Evolutionary conservation across 2,888 invertebrate genomes (phyloP).

Genomic region (Leptinotarsa juncta): DNA sequence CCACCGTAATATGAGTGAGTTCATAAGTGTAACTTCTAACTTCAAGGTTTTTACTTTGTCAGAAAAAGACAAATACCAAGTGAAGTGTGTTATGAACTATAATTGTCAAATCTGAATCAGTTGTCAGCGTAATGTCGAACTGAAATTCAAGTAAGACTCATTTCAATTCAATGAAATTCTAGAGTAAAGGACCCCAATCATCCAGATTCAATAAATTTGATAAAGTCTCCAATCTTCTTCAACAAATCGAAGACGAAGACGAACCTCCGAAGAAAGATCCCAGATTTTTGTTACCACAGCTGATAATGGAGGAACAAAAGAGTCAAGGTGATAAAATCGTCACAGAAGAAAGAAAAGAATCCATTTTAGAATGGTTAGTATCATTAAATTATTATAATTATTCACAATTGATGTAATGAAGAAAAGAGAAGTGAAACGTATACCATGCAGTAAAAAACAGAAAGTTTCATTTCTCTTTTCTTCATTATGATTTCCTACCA

Average conservation of each 20-base stretch:
- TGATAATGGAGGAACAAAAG: conserved; percentile 38
- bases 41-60: too few species aligned
- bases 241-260: conserved; percentile 40
- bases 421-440: too few species aligned
- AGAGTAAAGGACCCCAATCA: conserved; percentile 28
- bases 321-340: conserved; percentile 25
- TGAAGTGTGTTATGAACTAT: too few species aligned
- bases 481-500: too few species aligned
- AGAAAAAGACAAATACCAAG: too few species aligned
- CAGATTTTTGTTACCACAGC: conserved; percentile 40
- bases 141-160: conserved; percentile 34
- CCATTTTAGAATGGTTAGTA: conserved; percentile 51
- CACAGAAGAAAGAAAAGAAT: conserved; percentile 43
- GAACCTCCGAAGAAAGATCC: conserved; percentile 44
- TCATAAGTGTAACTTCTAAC: too few species aligned
- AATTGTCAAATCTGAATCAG: neutral
- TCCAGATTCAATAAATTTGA: conserved; percentile 38
- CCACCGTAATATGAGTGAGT: too few species aligned
- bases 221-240: conserved; percentile 27
- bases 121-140: conserved; percentile 5
- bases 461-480: too few species aligned
- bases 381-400: neutral
- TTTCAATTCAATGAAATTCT: conserved; percentile 35
- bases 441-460: too few species aligned
- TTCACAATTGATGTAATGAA: too few species aligned